phyloP scores from a whole-genome alignment of 2,113 vertebrate species.

The Colossoma macropomum region DNA sequence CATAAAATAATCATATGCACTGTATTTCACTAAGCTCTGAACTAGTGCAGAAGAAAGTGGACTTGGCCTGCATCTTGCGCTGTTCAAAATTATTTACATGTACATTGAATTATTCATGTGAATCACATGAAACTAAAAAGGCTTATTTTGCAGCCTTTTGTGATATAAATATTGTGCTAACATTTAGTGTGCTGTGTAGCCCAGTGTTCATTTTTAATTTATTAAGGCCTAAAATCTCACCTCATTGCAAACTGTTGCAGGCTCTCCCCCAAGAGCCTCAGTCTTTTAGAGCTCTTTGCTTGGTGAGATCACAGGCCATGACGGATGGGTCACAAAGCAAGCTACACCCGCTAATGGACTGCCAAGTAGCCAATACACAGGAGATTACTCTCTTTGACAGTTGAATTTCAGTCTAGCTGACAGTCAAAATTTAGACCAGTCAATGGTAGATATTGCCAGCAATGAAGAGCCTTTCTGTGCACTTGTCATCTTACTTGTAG shows the following conservation, averaged over 20 bases:
- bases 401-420: background rate
- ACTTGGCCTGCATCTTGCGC: too few relatives aligned
- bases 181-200: background rate
- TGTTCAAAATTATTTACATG: too few relatives aligned
- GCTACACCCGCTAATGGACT: background rate
- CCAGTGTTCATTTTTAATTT: background rate
- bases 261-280: background rate
- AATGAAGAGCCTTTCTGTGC: background rate
- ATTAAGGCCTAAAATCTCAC: background rate
- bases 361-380: background rate
- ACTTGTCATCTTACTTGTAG: background rate
- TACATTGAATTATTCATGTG: background rate
- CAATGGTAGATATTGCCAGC: background rate
- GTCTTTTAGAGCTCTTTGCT: background rate
- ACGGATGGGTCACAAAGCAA: background rate
- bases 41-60: too few relatives aligned
- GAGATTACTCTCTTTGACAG: background rate
- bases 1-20: too few relatives aligned
- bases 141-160: background rate
- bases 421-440: background rate
- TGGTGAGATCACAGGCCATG: conserved; percentile 6
- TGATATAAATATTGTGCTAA: background rate
- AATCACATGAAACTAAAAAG: too few relatives aligned
- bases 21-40: too few relatives aligned
- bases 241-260: background rate